Base-by-base conservation (phyloP, 2,797 vertebrate genomes). In the Hylomyscus alleni region DNA sequence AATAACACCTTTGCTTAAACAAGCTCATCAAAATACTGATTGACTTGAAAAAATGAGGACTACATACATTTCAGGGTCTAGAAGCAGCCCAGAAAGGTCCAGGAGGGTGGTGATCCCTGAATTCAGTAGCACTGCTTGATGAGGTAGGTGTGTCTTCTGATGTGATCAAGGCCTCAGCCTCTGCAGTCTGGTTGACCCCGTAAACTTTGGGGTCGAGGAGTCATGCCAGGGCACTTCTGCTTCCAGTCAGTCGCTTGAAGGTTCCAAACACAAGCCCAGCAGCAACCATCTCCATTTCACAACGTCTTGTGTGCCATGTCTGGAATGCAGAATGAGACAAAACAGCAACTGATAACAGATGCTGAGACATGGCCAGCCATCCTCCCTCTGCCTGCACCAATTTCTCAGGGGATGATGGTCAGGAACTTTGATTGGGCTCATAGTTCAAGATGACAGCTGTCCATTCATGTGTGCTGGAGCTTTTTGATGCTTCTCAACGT, bases 201-300 rank as follows among this genome's bases (percentile, higher is more conserved):
- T 91, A 94, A 96, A 98, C 98, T 93, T 92, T 56, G 37, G 97
- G 96, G 97, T 95, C 95, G 1, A 96, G 93, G 88, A 83, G 93
- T 97, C 75, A 93, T 5, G 95, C 96, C 96, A 87, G 76, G 95
- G 72, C 77, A 82, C 92, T 93, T 82, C 83, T 97, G 95, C 93
- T 95, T 98, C 96, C 97, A 96, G 97, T 98, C 98, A 97, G 95
- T 98, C 91, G 75, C 76, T 77, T 96, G 97, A 97, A 95, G 56
- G 94, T 97, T 98, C 98, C 97, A 97, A 97, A 98, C 17, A 34
- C 62, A 31, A 29, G n/a, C 86, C 29, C 60, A 93, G 78, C 67
- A 89, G 95, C 73, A 96, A 31, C 84, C 87, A 84, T 98, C 82
- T 97, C 95, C 96, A 88, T 96, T 97, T 97, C 97, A 97, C 88